Evolutionary conservation across 1,140 invertebrate species (phyloP).

Genomic region (Lithobius niger): DNA sequence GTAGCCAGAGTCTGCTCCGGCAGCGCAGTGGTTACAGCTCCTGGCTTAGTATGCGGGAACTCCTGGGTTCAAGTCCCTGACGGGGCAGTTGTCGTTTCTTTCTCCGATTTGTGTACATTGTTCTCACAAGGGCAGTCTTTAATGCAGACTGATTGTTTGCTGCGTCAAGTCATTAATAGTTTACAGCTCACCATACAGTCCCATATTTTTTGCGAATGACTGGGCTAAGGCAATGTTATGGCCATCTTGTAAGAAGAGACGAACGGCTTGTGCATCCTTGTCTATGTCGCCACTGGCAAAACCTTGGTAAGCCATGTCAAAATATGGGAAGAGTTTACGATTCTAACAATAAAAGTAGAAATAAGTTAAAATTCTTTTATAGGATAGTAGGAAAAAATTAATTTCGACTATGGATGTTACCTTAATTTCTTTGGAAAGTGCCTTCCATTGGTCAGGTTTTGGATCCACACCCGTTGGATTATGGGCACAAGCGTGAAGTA

Average conservation of each 20-base stretch:
- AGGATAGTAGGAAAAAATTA: not conserved
- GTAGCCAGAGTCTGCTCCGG: too few species aligned
- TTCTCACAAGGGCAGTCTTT: too few species aligned
- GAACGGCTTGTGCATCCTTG: slow-evolving; percentile 76
- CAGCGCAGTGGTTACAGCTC: too few species aligned
- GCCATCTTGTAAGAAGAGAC: slow-evolving; percentile 83
- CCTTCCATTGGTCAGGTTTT: slow-evolving; percentile 80
- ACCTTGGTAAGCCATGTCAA: slow-evolving; percentile 99
- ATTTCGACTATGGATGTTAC: slow-evolving; percentile 30
- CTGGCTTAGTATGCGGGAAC: too few species aligned
- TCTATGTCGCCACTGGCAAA: slow-evolving; percentile 72
- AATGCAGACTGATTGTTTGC: too few species aligned
- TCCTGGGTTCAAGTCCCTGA: too few species aligned
- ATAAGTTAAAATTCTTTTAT: not conserved
- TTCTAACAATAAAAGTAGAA: slow-evolving; percentile 20
- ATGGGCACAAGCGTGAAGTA: slow-evolving; percentile 96
- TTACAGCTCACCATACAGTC: slow-evolving; percentile 67
- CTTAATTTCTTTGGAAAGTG: slow-evolving; percentile 65
- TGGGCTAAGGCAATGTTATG: slow-evolving; percentile 81
- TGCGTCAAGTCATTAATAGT: too few species aligned
- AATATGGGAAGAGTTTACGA: slow-evolving; percentile 82
- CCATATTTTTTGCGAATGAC: slow-evolving; percentile 99
- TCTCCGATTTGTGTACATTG: too few species aligned
- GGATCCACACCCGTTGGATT: slow-evolving; percentile 98
- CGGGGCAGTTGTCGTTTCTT: too few species aligned